Base-by-base conservation (phyloP, 1,140 invertebrate species). In the Frieseomelitta varia region DNA sequence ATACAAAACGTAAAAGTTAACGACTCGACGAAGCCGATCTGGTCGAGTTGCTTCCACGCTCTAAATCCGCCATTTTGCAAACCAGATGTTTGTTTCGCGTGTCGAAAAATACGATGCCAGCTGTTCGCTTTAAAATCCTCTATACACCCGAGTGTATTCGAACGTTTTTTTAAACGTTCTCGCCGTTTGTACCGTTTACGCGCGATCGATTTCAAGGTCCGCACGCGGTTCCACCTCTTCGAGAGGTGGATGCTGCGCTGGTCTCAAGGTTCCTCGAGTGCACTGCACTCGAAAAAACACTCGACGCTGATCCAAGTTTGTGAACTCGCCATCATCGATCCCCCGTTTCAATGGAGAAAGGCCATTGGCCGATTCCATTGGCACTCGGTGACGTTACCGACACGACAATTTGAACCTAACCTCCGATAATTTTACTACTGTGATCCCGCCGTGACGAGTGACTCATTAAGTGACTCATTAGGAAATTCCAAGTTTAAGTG, bases 291-390 rank as follows among this genome's bases (percentile, higher is more conserved):
- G 34, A 39, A 39, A 76, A 76, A 76, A 75, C 24, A 75, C 55
- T 58, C 24, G 56, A 74, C 4, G 11, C 19, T n/a, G 34, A 15
- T 76, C 30, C 24, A 76, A 76, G 74, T 61, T 61, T 39, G 56
- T 76, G 53, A 76, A 61, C 34, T n/a, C 74, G 53, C 73, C 53
- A 56, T 75, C 73, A 75, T 61, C 39, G 73, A 75, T 76, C 56
- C 39, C 34, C 56, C 4, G 39, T 47, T n/a, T 34, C 30, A 30
- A 15, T 19, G 30, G 34, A 56, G 53, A 34, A 74, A 74, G 21
- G 11, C 53, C 53, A 34, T 74, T 74, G 53, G 19, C 53, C 53
- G 53, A 55, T 34, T 55, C 53, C 53, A 21, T 47, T 6, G 53
- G 12, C 30, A 30, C 21, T 47, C 21, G 3, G 21, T 17, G n/a